A percentile compares a stretch with the other conserved stretches of the same genome.
Conservation (phyloP, 2,888 invertebrate species). For the Drosophila recens region DNA sequence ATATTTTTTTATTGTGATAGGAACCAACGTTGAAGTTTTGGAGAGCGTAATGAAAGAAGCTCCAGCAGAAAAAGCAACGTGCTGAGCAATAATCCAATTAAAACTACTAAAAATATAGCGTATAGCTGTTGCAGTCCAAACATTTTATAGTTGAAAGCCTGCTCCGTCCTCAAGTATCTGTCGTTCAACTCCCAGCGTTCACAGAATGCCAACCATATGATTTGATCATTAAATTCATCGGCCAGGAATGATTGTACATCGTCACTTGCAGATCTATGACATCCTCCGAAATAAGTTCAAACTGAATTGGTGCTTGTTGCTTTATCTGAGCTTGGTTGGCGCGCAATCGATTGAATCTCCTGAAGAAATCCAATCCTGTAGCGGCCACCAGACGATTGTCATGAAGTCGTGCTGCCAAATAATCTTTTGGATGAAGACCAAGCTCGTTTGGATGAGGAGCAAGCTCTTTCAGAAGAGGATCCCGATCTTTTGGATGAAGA, state of each 20-base stretch:
- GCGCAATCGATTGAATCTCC: constrained; percentile 44
- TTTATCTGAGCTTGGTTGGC: constrained; percentile 3
- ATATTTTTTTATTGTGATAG: constrained; percentile 2
- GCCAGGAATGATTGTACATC: constrained; percentile 73
- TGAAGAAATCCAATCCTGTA: constrained; percentile 44
- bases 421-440: too few species aligned
- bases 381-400: constrained; percentile 36
- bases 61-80: constrained; percentile 44
- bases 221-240: constrained; percentile 64
- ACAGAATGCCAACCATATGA: constrained; percentile 64
- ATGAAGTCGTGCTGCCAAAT: constrained; percentile 25
- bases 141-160: constrained; percentile 20
- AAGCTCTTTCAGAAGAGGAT: too few species aligned
- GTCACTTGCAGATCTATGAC: constrained; percentile 58
- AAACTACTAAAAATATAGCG: constrained; percentile 44
- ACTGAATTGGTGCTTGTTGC: constrained; percentile 15
- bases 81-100: constrained; percentile 32
- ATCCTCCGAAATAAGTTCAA: constrained; percentile 53
- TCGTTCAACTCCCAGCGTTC: constrained; percentile 47
- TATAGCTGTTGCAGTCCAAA: constrained; percentile 49
- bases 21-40: constrained; percentile 29
- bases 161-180: constrained; percentile 9
- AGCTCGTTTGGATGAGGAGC: too few species aligned
- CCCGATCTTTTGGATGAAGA: too few species aligned
- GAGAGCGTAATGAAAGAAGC: constrained; percentile 35